phyloP scores from a whole-genome alignment of 2,888 invertebrate genomes.

The Habrosyne pyritoides region DNA sequence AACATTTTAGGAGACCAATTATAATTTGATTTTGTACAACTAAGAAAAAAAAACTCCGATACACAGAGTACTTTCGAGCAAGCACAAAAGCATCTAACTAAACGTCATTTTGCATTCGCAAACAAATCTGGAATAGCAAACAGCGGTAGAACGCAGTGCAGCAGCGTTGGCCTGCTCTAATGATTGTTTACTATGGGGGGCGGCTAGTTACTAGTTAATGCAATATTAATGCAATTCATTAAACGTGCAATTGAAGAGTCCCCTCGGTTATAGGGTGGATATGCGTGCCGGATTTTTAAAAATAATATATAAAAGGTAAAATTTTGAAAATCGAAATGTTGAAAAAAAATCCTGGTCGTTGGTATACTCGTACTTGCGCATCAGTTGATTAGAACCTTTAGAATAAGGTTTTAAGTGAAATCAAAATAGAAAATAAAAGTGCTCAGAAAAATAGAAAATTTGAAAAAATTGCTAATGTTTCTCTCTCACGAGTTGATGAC shows the following conservation, averaged over 20 bases:
- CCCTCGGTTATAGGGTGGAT: slow-evolving; percentile 21
- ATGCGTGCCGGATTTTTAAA: neutral
- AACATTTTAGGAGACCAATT: neutral
- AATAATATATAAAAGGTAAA: too few species aligned
- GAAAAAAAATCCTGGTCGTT: too few species aligned
- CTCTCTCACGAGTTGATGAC: too few species aligned
- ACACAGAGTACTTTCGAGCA: slow-evolving; percentile 16
- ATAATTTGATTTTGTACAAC: neutral
- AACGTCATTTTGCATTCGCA: slow-evolving; percentile 79
- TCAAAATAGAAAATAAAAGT: too few species aligned
- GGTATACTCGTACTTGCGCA: too few species aligned
- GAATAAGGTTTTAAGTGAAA: too few species aligned
- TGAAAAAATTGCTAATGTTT: too few species aligned
- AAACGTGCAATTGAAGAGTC: slow-evolving; percentile 76
- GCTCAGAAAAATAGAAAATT: too few species aligned
- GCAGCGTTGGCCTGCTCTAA: slow-evolving; percentile 57
- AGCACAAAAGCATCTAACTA: slow-evolving; percentile 39
- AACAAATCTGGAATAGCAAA: slow-evolving; percentile 74
- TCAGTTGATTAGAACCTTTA: too few species aligned
- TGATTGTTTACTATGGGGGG: slow-evolving; percentile 78
- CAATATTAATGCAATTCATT: slow-evolving; percentile 85
- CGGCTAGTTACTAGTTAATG: slow-evolving; percentile 79
- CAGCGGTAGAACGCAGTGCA: slow-evolving; percentile 49
- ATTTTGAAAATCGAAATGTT: too few species aligned
- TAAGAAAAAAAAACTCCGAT: slow-evolving; percentile 2